Evolutionary conservation across 1,140 invertebrate genomes (phyloP).

Genomic region (Hycleus phaleratus): DNA sequence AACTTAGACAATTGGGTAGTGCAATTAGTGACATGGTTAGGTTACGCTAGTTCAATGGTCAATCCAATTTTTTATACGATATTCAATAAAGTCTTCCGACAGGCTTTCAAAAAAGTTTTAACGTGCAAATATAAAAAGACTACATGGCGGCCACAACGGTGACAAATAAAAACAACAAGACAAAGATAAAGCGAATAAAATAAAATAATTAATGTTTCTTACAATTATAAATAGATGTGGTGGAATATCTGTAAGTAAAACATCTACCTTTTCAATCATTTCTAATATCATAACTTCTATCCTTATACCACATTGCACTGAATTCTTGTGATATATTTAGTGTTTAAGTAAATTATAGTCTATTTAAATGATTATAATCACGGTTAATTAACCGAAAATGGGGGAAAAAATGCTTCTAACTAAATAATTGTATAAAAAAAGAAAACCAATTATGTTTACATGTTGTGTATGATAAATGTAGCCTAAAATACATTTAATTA

Average conservation of each 20-base stretch:
- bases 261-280: no score
- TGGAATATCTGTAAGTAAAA: no score
- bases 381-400: slow-evolving; percentile 16
- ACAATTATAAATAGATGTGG: no score
- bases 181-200: not conserved
- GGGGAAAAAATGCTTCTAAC: slow-evolving; percentile 26
- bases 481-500: no score
- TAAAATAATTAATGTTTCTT: no score
- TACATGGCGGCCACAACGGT: slow-evolving; percentile 47
- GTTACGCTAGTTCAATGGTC: slow-evolving; percentile 87
- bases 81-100: slow-evolving; percentile 87
- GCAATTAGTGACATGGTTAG: slow-evolving; percentile 82
- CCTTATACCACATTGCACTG: slow-evolving; percentile 13
- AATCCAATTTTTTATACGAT: slow-evolving; percentile 94
- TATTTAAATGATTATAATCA: not conserved
- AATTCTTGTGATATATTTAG: slow-evolving; percentile 20
- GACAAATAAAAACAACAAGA: slow-evolving; percentile 28
- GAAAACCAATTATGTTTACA: slow-evolving; percentile 11
- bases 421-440: slow-evolving; percentile 6
- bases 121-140: slow-evolving; percentile 61
- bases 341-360: not conserved
- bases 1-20: slow-evolving; percentile 69
- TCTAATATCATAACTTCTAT: not conserved
- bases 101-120: slow-evolving; percentile 85
- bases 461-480: slow-evolving; percentile 20